Base-by-base conservation (phyloP, 1,140 invertebrate species). In the Sarcophaga bullata region DNA sequence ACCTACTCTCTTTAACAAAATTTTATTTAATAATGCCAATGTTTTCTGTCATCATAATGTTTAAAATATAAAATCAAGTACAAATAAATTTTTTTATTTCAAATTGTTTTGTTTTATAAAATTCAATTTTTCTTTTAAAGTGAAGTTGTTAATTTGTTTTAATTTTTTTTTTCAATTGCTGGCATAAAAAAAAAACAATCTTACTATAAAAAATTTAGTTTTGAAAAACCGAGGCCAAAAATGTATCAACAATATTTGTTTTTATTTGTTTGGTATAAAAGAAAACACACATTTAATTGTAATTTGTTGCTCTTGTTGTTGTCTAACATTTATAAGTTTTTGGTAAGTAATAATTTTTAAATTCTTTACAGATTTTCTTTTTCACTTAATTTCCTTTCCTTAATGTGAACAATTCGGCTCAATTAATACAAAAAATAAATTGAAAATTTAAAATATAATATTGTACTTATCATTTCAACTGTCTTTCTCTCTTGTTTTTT, bases 401-500 rank as follows among this genome's bases (percentile, higher is more conserved):
- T 37, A 37, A 76, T 76, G 46, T 10, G 13, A 73, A 73, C 10
- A 47, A 50, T 37, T 19, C 19, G 62, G 62, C 62, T 68, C 62
- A 17, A 19, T 17, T 68, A 19, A 13, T n/a, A 62, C n/a, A 19
- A 48, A 37, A 37, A 37, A 37, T 1, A 37, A 37, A 37, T 2
- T 2, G 4, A 2, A 37, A 37, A 37, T 37, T 37, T 37, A 37
- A 37, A 37, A 37, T 37, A 37, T 37, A 37, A 37, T 37, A 37
- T 78, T 48, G 87, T 85, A 37, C 4, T 37, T 37, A 37, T 37
- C 25, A 37, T 37, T 37, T 37, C 25, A 37, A 37, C 25, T 37
- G 25, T 84, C 86, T 86, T 87, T 85, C 88, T 80, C 85, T 87
- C 88, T 80, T 84, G 87, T 88, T 86, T 87, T 88, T 88, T 68